A percentile compares a stretch with the other conserved stretches of the same genome.
phyloP scores from a whole-genome alignment of 2,888 invertebrate species.

The Carpatolechia fugitivella region DNA sequence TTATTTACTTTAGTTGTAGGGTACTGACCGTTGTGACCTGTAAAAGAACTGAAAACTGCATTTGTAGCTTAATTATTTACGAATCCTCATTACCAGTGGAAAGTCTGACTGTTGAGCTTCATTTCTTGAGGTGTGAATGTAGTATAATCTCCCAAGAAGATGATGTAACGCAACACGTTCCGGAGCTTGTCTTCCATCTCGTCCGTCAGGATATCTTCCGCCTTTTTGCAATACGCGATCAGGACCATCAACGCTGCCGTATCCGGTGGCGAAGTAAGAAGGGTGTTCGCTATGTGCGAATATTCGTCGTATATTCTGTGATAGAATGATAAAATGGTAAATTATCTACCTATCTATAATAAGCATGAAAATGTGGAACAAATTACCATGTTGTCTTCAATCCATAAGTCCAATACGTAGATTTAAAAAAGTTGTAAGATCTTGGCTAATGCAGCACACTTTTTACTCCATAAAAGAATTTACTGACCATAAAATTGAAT shows the following conservation, averaged over 20 bases:
- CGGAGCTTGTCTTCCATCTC: conserved; percentile 88
- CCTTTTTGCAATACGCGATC: conserved; percentile 85
- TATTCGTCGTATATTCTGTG: conserved; percentile 91
- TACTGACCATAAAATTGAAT: too few species aligned
- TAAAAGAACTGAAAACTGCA: too few species aligned
- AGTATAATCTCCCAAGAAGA: conserved; percentile 91
- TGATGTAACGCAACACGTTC: conserved; percentile 84
- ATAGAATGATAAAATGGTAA: too few species aligned
- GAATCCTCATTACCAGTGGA: conserved; percentile 83
- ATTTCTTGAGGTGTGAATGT: conserved; percentile 90
- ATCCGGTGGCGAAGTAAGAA: conserved; percentile 88
- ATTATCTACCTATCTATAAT: too few species aligned
- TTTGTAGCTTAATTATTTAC: background rate
- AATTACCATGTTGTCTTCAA: too few species aligned
- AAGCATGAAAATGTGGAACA: too few species aligned
- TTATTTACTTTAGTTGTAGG: too few species aligned
- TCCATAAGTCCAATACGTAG: too few species aligned
- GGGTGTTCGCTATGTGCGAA: conserved; percentile 86
- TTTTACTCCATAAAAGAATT: too few species aligned
- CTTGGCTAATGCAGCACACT: too few species aligned
- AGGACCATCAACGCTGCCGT: conserved; percentile 93
- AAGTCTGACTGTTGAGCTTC: conserved; percentile 92
- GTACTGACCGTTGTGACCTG: too few species aligned
- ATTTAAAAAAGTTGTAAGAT: too few species aligned
- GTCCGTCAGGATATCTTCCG: conserved; percentile 83